phyloP scores from a whole-genome alignment of 92 coral and sea anemone species.

The Galaxea fascicularis region DNA sequence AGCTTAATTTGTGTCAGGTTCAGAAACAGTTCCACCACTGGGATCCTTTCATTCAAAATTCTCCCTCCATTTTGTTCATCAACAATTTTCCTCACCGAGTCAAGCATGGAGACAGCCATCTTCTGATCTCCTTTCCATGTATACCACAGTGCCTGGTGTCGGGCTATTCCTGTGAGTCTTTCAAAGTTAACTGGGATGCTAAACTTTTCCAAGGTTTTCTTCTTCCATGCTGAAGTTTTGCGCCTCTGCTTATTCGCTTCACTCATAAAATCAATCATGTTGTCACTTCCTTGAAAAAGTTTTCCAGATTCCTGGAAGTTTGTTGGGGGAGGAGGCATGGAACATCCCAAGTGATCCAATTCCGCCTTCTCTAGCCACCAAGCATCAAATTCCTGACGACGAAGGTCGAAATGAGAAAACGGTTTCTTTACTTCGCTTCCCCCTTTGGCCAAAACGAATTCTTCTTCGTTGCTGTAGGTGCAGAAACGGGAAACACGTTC shows the following conservation, averaged over 20 bases:
- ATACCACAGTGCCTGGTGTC: constrained; percentile 71
- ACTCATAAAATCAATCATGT: constrained; percentile 42
- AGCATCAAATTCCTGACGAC: constrained; percentile 63
- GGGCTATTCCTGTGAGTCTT: constrained; percentile 50
- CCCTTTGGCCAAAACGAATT: constrained; percentile 54
- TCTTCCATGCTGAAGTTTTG: constrained; percentile 48
- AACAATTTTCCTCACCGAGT: constrained; percentile 34
- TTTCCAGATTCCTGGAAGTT: constrained; percentile 16
- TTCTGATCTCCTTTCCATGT: constrained; percentile 49
- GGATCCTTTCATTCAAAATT: constrained; percentile 35
- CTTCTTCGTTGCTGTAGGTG: constrained; percentile 41
- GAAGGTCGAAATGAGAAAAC: constrained; percentile 43
- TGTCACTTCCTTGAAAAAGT: constrained; percentile 14
- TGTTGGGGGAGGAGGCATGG: constrained; percentile 40
- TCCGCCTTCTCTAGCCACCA: constrained; percentile 80
- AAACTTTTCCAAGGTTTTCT: constrained; percentile 27
- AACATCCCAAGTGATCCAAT: constrained; percentile 47
- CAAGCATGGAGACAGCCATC: constrained; percentile 67
- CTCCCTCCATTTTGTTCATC: constrained; percentile 42
- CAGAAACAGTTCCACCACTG: constrained; percentile 43
- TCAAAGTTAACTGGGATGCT: constrained; percentile 63
- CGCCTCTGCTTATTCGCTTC: constrained; percentile 14
- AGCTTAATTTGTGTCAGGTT: constrained; percentile 53
- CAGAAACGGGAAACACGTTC: constrained; percentile 55
- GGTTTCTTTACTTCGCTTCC: constrained; percentile 47